Percentiles rank a stretch among this genome's conserved stretches.
Conservation (phyloP, 2,797 vertebrate genomes). For the Peromyscus attwateri region DNA sequence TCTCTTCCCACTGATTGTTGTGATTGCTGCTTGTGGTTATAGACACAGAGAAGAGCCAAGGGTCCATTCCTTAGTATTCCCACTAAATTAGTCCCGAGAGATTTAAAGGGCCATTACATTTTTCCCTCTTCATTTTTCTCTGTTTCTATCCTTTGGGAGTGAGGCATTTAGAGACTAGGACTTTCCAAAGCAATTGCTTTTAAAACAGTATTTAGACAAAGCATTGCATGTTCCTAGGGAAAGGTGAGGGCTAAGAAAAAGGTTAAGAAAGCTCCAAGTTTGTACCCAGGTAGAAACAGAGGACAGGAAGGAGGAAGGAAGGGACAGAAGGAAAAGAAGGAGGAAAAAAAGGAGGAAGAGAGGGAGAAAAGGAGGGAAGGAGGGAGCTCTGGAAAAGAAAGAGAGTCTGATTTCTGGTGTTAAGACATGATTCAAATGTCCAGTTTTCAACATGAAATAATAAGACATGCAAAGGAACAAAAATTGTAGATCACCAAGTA, state of each 20-base stretch:
- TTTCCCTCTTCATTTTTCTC: not conserved
- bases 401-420: not conserved
- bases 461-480: not conserved
- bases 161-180: not conserved
- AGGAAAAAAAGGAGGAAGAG: rapidly evolving
- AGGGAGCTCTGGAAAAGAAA: not conserved
- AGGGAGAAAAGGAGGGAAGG: rapidly evolving
- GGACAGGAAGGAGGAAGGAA: not conserved
- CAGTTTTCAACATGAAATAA: not conserved
- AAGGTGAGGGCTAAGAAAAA: not conserved
- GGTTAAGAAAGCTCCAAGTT: not conserved
- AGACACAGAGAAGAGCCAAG: not conserved
- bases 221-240: not conserved
- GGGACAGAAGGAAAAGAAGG: rapidly evolving
- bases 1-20: not conserved
- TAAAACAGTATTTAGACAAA: not conserved
- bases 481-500: not conserved
- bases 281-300: not conserved
- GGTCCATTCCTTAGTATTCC: not conserved
- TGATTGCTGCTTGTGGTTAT: not conserved
- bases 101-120: not conserved
- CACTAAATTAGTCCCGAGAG: not conserved
- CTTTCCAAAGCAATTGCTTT: not conserved
- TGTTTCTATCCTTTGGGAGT: not conserved
- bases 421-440: not conserved